Conservation (phyloP, 2,113 vertebrate species). For the Patagioenas fasciata region DNA sequence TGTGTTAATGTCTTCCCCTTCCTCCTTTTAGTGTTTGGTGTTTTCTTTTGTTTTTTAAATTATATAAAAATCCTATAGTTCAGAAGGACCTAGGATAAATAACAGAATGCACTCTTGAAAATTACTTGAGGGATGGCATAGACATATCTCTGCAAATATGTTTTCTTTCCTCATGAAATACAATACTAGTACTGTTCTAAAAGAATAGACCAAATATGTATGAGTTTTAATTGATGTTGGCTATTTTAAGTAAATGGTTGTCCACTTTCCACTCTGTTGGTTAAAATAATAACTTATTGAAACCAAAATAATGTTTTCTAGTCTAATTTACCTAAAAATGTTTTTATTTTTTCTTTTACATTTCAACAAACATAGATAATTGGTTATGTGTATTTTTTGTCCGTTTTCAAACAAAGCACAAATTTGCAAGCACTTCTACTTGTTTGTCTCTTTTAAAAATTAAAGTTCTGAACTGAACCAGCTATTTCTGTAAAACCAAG, state of each 20-base stretch:
- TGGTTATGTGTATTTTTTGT: background rate
- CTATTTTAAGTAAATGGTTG: background rate
- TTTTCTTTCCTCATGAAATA: background rate
- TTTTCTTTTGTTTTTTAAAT: background rate
- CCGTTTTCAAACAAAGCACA: background rate
- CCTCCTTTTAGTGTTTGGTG: background rate
- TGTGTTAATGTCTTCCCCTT: background rate
- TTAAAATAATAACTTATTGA: background rate
- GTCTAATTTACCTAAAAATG: background rate
- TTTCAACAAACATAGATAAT: slow-evolving; percentile 3
- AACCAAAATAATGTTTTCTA: background rate
- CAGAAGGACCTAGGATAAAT: background rate
- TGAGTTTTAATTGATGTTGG: background rate
- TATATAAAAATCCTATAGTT: background rate
- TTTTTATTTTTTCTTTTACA: background rate
- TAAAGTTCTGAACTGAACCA: background rate
- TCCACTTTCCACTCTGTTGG: background rate
- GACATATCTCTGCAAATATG: background rate
- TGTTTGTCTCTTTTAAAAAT: background rate
- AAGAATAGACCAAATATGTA: background rate
- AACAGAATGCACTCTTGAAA: background rate
- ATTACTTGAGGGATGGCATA: background rate
- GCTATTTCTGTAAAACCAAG: background rate
- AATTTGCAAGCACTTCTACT: background rate
- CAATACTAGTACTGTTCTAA: background rate